Evolutionary conservation across 2,888 invertebrate species (phyloP), one percentile per base, ranked within the genome.

Genomic region (Stenotaenia linearis): DNA sequence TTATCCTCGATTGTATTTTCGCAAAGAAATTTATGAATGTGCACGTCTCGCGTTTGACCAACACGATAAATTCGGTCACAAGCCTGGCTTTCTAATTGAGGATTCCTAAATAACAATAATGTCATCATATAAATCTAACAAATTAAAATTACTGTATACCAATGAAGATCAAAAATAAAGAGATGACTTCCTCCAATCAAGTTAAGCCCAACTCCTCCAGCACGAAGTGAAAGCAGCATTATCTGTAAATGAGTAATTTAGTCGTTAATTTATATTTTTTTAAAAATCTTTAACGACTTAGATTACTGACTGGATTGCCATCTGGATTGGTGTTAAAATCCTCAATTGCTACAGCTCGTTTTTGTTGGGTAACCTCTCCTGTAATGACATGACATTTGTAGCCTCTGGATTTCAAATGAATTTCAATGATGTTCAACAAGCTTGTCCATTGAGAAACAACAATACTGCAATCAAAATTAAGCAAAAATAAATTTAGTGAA

Each of bases 171-270:
- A 25, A 96, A 86, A 37, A 98, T 88, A 35, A 97, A 89, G 75
- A 98, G 89, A 86, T 98, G 95, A 88, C 94, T 97, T 0, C 92
- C 98, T 1, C 97, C 98, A 80, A 93, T 90, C 79, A 98, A 89
- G 89, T 98, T 98, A 15, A 98, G 88, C 0, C 98, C 98, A 18
- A 97, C 96, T 30, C 97, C 98, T 75, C 97, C 98, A 61, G 98
- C 97, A 80, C 93, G 93, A 32, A 98, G 88, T 0, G 97, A 97
- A 0, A 98, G 88, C 61, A 98, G 87, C 86, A 98, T 86, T 25
- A 90, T 85, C 83, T 85, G 15, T 25, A 79, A 32, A 56, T 18
- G 40, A 75, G 5, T 69, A 28, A 28, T 6, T 25, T 25, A 69
- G 23, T 69, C 9, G 0, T 80, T 23, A 75, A 40, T 25, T 40